phyloP scores from a whole-genome alignment of 2,113 vertebrate genomes.

The Phalacrocorax brasilianus region DNA sequence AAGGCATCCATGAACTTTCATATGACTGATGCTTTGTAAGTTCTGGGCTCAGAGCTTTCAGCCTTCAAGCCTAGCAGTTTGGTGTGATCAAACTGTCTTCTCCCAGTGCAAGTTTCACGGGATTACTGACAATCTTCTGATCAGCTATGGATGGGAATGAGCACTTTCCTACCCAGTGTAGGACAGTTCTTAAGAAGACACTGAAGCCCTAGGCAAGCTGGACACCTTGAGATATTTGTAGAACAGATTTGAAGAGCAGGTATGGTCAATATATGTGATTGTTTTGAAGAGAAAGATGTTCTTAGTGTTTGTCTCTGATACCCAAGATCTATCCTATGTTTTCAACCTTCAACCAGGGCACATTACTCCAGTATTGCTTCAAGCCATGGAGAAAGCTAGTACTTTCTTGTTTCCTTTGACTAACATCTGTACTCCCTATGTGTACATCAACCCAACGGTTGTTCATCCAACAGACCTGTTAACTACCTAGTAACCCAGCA shows the following conservation, averaged over 20 bases:
- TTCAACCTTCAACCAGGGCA: background rate
- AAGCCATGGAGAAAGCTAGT: background rate
- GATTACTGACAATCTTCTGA: background rate
- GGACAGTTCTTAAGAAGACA: background rate
- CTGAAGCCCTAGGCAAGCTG: background rate
- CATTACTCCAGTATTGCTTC: background rate
- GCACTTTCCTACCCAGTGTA: background rate
- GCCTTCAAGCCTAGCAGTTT: background rate
- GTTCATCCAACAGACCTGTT: background rate
- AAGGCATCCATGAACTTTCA: background rate
- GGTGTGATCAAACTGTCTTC: background rate
- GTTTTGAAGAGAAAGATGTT: background rate
- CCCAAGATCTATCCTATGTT: background rate
- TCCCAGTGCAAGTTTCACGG: background rate
- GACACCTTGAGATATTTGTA: background rate
- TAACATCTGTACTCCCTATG: background rate
- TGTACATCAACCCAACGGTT: background rate
- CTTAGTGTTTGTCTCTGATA: background rate
- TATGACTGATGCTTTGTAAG: background rate
- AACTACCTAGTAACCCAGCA: background rate
- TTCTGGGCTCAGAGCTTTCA: background rate
- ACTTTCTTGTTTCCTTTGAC: background rate
- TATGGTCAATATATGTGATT: background rate
- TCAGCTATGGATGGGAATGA: background rate
- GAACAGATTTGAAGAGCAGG: background rate